Conservation (phyloP, 2,797 vertebrate genomes). For the Semotilus atromaculatus region DNA sequence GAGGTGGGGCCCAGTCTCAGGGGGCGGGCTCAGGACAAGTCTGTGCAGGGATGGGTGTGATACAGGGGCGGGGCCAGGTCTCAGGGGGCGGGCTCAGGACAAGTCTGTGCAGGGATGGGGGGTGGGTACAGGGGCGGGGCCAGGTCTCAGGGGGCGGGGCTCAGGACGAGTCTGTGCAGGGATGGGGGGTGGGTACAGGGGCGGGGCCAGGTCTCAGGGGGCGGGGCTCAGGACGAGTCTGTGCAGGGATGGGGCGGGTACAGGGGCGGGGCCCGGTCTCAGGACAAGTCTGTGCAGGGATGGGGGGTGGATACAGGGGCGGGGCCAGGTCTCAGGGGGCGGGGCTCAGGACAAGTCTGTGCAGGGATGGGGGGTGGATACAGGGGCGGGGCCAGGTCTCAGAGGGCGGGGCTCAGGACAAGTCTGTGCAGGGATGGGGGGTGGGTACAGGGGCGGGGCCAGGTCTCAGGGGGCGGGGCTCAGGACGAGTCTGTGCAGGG, state of each 20-base stretch:
- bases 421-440: conserved; percentile 97
- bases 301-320: conserved; percentile 93
- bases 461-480: too few species aligned
- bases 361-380: too few species aligned
- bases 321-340: conserved; percentile 89
- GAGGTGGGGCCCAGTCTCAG: conserved; percentile 67
- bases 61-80: conserved; percentile 75
- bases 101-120: conserved; percentile 97
- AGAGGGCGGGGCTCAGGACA: conserved; percentile 68
- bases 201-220: conserved; percentile 91
- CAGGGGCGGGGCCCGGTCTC: conserved; percentile 65
- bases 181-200: conserved; percentile 93
- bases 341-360: conserved; percentile 91
- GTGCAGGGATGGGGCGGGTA: conserved; percentile 83
- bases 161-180: too few species aligned
- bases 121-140: conserved; percentile 94
- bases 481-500: conserved; percentile 82
- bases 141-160: conserved; percentile 72
- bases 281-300: conserved; percentile 97
- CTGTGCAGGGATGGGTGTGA: conserved; percentile 82
- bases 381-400: too few species aligned
- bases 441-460: conserved; percentile 86
- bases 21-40: conserved; percentile 83
- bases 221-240: conserved; percentile 61
- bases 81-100: conserved; percentile 91